phyloP scores from a whole-genome alignment of 2,113 vertebrate species.

The Syngnathus scovelli region DNA sequence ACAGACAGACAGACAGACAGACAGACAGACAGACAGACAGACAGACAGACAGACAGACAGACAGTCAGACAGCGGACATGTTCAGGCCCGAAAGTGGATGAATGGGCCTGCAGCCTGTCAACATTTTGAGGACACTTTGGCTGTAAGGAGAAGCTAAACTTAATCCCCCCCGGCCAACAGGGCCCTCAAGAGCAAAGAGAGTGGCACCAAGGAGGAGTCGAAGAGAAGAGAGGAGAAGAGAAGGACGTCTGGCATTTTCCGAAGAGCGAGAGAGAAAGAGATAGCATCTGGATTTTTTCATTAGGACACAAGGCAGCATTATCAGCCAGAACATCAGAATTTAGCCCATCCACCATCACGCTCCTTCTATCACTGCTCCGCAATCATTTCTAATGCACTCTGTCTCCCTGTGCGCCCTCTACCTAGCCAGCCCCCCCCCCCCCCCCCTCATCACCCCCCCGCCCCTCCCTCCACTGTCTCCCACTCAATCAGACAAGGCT shows the following conservation, averaged over 20 bases:
- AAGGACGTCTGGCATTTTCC: slow-evolving; percentile 25
- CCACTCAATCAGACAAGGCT: slow-evolving; percentile 37
- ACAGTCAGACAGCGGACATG: slow-evolving; percentile 1
- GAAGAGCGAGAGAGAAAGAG: slow-evolving; percentile 29
- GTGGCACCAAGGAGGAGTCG: slow-evolving; percentile 8
- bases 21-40: not conserved
- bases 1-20: too few relatives aligned
- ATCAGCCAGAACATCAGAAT: slow-evolving; percentile 58
- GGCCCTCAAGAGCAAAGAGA: slow-evolving; percentile 33
- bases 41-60: slow-evolving; percentile 5
- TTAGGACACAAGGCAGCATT: slow-evolving; percentile 43
- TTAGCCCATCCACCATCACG: slow-evolving; percentile 24
- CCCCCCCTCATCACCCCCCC: not conserved
- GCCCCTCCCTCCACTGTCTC: slow-evolving; percentile 6
- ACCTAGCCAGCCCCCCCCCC: not conserved
- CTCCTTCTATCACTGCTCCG: slow-evolving; percentile 29
- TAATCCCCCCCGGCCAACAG: slow-evolving; percentile 31
- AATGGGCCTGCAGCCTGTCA: slow-evolving; percentile 24
- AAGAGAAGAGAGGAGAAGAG: not conserved
- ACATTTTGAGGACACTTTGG: slow-evolving; percentile 38
- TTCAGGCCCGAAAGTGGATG: slow-evolving; percentile 4
- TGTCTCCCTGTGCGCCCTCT: slow-evolving; percentile 9
- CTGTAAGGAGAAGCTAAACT: slow-evolving; percentile 33
- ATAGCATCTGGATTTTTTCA: slow-evolving; percentile 44
- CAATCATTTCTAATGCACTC: slow-evolving; percentile 47